phyloP scores from a whole-genome alignment of 2,797 vertebrate genomes.

The Arctocebus calabarensis region DNA sequence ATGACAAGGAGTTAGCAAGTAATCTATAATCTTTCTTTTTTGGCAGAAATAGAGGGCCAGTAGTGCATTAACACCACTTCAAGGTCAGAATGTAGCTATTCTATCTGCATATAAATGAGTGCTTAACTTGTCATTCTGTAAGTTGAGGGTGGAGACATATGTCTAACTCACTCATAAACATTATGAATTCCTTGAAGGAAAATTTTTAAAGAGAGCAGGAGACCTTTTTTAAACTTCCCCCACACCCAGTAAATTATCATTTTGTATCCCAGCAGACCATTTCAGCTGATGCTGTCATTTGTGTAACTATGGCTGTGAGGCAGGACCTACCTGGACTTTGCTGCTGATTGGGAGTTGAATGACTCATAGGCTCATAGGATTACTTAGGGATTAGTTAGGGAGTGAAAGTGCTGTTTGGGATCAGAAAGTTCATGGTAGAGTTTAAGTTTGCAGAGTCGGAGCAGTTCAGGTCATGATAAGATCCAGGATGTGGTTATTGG shows the following conservation, averaged over 20 bases:
- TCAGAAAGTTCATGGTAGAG: neutral
- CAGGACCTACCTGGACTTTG: neutral
- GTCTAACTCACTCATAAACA: neutral
- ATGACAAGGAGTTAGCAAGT: neutral
- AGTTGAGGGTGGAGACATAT: neutral
- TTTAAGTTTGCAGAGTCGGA: neutral
- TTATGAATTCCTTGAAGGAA: neutral
- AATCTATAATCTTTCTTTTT: slow-evolving; percentile 8
- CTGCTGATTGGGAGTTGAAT: neutral
- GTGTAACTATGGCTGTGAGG: neutral
- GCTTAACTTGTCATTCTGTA: slow-evolving; percentile 6
- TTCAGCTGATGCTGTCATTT: neutral
- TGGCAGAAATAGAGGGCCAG: neutral
- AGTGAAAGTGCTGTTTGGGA: neutral
- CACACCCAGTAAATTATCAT: neutral
- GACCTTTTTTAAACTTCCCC: neutral
- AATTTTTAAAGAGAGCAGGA: slow-evolving; percentile 45
- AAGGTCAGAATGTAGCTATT: neutral
- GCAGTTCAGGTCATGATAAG: neutral
- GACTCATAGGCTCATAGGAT: neutral
- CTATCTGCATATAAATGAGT: neutral
- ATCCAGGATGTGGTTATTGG: neutral
- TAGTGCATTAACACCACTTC: slow-evolving; percentile 1
- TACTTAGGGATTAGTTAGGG: neutral
- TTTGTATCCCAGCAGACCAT: neutral